A percentile compares a stretch with the other conserved stretches of the same genome.
These are phyloP conservation scores for Athripsodes cinereus DNA, from an alignment of 2,888 invertebrate species.

Conservation along the genomic window DNA sequence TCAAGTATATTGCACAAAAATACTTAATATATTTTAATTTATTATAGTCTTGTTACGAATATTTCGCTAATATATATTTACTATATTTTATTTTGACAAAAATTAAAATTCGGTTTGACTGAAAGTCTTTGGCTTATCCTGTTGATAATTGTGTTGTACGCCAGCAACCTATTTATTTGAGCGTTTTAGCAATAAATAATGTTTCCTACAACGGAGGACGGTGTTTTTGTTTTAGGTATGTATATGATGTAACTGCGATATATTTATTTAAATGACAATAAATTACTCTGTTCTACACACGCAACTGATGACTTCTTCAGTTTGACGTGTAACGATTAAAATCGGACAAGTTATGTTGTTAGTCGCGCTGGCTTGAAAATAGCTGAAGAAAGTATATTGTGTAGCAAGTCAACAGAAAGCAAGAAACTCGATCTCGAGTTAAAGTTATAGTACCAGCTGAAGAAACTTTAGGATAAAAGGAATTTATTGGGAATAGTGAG, in stretches of 20 bases:
- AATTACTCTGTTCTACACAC: no score
- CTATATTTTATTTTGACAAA: background rate
- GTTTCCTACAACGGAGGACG: background rate
- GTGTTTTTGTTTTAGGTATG: no score
- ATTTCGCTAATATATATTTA: background rate
- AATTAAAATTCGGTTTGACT: slow-evolving; percentile 20
- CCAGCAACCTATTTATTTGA: no score
- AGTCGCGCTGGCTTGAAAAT: background rate
- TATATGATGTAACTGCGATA: no score
- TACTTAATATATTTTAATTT: slow-evolving; percentile 15
- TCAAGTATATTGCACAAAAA: slow-evolving; percentile 24
- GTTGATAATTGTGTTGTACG: background rate
- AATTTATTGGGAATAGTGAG: background rate
- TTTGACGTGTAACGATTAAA: background rate
- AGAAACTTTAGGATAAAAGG: background rate
- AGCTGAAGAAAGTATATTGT: background rate
- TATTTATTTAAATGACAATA: background rate
- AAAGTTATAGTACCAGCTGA: background rate
- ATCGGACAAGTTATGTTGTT: background rate
- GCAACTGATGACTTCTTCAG: background rate
- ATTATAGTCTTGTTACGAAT: slow-evolving; percentile 8
- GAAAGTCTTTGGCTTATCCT: slow-evolving; percentile 21
- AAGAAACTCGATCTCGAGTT: background rate
- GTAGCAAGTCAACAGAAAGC: background rate
- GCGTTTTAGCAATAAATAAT: no score